phyloP scores from a whole-genome alignment of 2,797 vertebrate species.

The Sebastes hubbsi region DNA sequence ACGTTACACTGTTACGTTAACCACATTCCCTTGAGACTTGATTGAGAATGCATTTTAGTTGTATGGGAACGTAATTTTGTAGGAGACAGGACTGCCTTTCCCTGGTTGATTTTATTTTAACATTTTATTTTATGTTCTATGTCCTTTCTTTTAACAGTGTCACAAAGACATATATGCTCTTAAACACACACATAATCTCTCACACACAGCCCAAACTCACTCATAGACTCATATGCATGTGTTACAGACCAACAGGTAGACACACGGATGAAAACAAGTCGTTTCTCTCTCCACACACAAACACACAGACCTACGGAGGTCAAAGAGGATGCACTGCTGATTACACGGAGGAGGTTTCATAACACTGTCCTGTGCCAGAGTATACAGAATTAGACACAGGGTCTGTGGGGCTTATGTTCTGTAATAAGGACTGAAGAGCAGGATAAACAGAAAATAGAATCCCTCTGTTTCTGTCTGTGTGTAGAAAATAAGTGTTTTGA shows the following conservation, averaged over 20 bases:
- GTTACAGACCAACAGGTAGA: not conserved
- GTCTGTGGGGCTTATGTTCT: slow-evolving; percentile 25
- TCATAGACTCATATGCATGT: not conserved
- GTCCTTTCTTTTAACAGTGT: not conserved
- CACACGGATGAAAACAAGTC: not conserved
- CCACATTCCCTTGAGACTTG: not conserved
- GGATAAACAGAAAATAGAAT: not conserved
- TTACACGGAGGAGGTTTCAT: slow-evolving; percentile 32
- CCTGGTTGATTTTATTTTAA: not conserved
- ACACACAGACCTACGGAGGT: slow-evolving; percentile 8
- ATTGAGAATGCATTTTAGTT: not conserved
- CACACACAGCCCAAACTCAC: not conserved
- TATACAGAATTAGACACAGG: slow-evolving; percentile 18
- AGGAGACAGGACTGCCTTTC: not conserved
- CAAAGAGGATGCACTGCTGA: slow-evolving; percentile 31
- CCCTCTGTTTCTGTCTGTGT: not conserved
- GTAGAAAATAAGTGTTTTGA: not conserved
- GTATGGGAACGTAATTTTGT: not conserved
- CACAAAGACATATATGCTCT: not conserved
- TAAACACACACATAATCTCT: not conserved
- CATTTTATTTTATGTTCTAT: not conserved
- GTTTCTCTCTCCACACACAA: not conserved
- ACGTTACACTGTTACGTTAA: no score
- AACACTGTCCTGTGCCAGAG: slow-evolving; percentile 9
- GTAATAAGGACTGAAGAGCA: slow-evolving; percentile 6